Conservation (phyloP, 2,113 vertebrate species). For the Onychostruthus taczanowskii region DNA sequence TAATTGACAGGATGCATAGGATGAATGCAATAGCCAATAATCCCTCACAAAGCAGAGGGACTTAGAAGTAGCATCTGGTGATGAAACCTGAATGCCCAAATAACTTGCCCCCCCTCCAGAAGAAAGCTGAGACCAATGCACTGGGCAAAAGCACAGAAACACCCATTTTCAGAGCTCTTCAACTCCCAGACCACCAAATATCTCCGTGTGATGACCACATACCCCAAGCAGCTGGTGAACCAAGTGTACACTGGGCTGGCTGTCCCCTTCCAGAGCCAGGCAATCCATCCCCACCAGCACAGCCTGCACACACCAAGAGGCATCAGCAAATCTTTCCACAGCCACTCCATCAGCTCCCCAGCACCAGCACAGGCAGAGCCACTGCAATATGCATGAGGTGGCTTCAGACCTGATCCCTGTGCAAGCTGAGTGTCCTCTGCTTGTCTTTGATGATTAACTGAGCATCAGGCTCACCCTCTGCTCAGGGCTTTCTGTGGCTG, state of each 20-base stretch:
- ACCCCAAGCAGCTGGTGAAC: background rate
- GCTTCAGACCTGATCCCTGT: background rate
- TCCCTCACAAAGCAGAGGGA: background rate
- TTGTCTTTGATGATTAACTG: conserved; percentile 56
- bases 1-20: background rate
- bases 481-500: background rate
- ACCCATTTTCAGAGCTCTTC: background rate
- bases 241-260: background rate
- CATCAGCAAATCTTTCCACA: background rate
- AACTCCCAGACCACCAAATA: background rate
- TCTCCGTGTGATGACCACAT: rapidly evolving
- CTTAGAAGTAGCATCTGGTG: background rate
- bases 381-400: conserved; percentile 27
- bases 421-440: conserved; percentile 37
- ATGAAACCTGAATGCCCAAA: background rate
- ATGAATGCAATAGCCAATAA: rapidly evolving
- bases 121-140: background rate
- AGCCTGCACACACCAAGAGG: background rate
- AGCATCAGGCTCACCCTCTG: conserved; percentile 19
- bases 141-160: background rate
- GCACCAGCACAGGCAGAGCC: background rate
- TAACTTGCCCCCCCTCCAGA: background rate
- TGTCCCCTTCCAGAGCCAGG: background rate
- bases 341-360: conserved; percentile 17
- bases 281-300: background rate